Percentiles rank a stretch among this genome's conserved stretches.
Evolutionary conservation across 92 coral and sea anemone species (phyloP).

Genomic region (Zoanthus sansibaricus): DNA sequence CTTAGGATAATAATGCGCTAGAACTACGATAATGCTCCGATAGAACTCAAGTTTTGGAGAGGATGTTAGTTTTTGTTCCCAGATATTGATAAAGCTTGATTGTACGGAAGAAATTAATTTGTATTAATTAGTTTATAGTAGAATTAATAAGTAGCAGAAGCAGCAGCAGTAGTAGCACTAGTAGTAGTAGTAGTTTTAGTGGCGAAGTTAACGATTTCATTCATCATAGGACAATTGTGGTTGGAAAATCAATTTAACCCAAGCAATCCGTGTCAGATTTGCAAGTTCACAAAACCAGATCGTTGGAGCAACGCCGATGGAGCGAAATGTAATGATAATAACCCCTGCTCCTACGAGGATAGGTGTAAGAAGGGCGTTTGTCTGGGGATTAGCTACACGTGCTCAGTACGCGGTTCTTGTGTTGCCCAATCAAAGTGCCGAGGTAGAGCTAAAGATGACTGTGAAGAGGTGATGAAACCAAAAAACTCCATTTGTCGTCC

Average conservation of each 20-base stretch:
- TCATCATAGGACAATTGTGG: conserved; percentile 14
- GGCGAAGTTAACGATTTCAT: background rate
- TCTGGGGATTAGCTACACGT: conserved; percentile 53
- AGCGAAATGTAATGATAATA: conserved; percentile 75
- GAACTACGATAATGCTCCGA: too few relatives aligned
- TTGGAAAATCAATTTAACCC: conserved; percentile 50
- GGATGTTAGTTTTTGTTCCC: too few relatives aligned
- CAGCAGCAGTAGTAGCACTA: too few relatives aligned
- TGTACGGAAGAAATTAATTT: too few relatives aligned
- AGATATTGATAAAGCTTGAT: too few relatives aligned
- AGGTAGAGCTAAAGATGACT: conserved; percentile 72
- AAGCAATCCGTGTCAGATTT: conserved; percentile 87
- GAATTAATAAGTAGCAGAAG: too few relatives aligned
- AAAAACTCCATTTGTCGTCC: conserved; percentile 85
- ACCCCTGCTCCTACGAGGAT: conserved; percentile 83
- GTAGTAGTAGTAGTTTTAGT: too few relatives aligned
- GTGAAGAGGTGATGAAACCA: conserved; percentile 69
- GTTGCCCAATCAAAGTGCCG: conserved; percentile 76
- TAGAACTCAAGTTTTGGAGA: too few relatives aligned
- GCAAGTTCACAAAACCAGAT: conserved; percentile 72
- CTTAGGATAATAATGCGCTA: too few relatives aligned
- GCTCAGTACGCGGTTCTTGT: conserved; percentile 64
- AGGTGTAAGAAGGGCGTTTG: conserved; percentile 70
- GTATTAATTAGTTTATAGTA: too few relatives aligned
- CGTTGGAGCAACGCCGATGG: conserved; percentile 84